Evolutionary conservation across 2,113 vertebrate genomes (phyloP), one percentile per base, ranked within the genome.

Genomic region (Alaudala cheleensis): DNA sequence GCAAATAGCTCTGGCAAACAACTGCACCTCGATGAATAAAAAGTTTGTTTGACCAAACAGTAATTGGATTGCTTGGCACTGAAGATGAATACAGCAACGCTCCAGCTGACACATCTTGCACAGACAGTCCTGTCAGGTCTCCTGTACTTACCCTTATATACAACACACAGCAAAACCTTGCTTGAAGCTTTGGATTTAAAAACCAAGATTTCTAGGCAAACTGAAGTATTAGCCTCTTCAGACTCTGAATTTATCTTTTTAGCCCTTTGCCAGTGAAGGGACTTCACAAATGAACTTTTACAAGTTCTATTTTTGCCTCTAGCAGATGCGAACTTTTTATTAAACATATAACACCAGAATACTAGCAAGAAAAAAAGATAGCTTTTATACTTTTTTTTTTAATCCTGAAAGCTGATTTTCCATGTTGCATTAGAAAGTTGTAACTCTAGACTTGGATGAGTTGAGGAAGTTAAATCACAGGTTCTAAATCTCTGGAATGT

Each of bases 11-110:
- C 25, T 97, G 95, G 94, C 88, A 94, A 97, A 96, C 88, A 93
- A 96, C 88, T 84, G 93, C 70, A 96, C 91, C 86, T 96, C 90
- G 9, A 90, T 95, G 97, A 96, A 97, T 94, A 97, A 96, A 95
- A 95, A 96, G 95, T 93, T 97, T 95, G 81, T 97, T 96, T 96
- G 93, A 82, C 73, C 70, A 77, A 92, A 81, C 87, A 94, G 93
- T 90, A 96, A 97, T 45, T 85, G 81, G 93, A 96, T 88, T 92
- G 73, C 57, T 87, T 94, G 92, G 95, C 87, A 92, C 82, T 45
- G 89, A 70, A 58, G 83, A 65, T 86, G 88, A 95, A 81, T 65
- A 51, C 73, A 79, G 82, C 71, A 94, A 54, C 34, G 85, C 84
- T 81, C 70, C 84, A 95, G 94, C 93, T 95, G 95, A 97, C 92